These are phyloP conservation scores for Nothocercus nigrocapillus DNA, from an alignment of 2,113 vertebrate genomes.

Conservation along the genomic window DNA sequence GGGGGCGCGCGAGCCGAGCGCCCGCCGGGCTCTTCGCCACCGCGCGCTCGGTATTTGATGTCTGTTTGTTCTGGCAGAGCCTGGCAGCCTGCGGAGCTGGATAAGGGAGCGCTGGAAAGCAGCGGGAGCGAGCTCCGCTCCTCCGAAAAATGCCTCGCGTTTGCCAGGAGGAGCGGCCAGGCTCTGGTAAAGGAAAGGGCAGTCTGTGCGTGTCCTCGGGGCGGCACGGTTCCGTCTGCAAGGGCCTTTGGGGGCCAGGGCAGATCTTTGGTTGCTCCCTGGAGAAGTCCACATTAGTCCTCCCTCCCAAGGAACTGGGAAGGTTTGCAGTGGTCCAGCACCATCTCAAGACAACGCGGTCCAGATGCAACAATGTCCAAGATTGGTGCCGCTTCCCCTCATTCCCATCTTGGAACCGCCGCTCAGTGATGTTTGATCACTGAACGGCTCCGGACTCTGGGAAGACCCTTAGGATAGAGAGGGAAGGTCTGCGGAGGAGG, in stretches of 20 bases:
- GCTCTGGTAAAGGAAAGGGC: neutral
- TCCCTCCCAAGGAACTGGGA: neutral
- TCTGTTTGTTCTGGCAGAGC: constrained; percentile 66
- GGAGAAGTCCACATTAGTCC: neutral
- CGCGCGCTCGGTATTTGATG: constrained; percentile 52
- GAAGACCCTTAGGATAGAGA: neutral
- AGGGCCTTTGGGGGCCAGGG: neutral
- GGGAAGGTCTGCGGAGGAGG: neutral
- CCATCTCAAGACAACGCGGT: neutral
- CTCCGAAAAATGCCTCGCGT: neutral
- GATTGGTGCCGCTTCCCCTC: neutral
- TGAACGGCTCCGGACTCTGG: neutral
- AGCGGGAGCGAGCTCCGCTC: neutral
- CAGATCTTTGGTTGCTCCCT: neutral
- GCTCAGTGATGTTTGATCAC: accelerated
- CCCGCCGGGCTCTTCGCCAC: neutral
- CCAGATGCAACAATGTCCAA: accelerated
- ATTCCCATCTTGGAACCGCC: neutral
- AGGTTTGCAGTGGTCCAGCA: neutral
- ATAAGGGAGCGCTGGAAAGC: neutral
- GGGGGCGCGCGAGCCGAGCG: no score
- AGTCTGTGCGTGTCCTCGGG: neutral
- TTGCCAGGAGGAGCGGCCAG: neutral
- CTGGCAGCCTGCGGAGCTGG: neutral
- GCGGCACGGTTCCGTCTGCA: accelerated